These are phyloP conservation scores for Cryptomyrus ogoouensis DNA, from an alignment of 2,113 vertebrate genomes.

Conservation along the genomic window DNA sequence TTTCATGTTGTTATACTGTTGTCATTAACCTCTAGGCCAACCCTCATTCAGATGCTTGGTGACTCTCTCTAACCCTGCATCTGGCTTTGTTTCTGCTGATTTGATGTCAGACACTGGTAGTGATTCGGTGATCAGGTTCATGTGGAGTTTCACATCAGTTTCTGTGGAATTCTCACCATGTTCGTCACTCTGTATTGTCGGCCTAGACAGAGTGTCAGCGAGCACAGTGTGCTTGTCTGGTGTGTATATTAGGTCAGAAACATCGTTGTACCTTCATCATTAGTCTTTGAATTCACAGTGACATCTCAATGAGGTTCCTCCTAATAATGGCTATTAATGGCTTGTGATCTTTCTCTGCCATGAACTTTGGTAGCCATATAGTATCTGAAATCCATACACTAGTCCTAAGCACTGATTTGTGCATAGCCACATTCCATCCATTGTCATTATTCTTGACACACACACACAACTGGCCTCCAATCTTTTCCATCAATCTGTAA, in stretches of 20 bases:
- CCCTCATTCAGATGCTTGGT: neutral
- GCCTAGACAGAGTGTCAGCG: neutral
- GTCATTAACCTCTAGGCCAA: neutral
- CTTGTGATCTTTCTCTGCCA: too few relatives aligned
- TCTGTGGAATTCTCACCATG: neutral
- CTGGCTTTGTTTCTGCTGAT: neutral
- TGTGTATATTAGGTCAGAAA: neutral
- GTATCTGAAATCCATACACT: constrained; percentile 6
- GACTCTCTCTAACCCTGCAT: neutral
- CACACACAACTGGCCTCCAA: neutral
- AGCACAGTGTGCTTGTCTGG: neutral
- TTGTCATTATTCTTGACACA: constrained; percentile 6
- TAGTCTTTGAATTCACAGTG: too few relatives aligned
- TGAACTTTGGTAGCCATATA: neutral
- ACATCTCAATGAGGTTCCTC: too few relatives aligned
- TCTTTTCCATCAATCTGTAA: neutral
- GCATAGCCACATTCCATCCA: neutral
- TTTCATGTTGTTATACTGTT: neutral
- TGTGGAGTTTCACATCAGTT: neutral
- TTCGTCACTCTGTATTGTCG: neutral
- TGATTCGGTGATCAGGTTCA: neutral
- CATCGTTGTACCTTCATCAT: neutral
- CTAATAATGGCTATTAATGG: too few relatives aligned
- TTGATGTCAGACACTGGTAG: constrained; percentile 17
- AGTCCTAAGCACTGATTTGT: constrained; percentile 1